Base-by-base conservation (phyloP, 2,888 invertebrate genomes). In the Andrena haemorrhoa region DNA sequence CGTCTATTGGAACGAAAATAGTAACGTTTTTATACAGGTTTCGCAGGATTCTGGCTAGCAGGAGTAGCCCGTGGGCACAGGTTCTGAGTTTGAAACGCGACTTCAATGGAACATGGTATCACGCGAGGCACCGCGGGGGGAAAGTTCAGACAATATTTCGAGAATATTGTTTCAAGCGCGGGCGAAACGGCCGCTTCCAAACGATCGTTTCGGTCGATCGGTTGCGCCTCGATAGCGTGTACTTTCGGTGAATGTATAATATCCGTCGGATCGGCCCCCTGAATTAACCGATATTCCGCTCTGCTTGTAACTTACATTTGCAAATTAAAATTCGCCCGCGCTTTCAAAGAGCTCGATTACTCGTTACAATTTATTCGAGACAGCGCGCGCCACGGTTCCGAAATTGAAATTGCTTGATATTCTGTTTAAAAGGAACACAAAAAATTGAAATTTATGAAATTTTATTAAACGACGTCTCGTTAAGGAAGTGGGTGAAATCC, bases 241-340 rank as follows among this genome's bases (percentile, higher is more conserved):
- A 72, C 68, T 56, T 60, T 8, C 31, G 5, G 26, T 53, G 61
- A 72, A 68, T 66, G 77, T 72, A 77, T 72, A 77, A 78, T 80
- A 77, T 77, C 80, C 80, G 56, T 66, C 2, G 72, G 63, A 72
- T 72, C 78, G 77, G 63, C 33, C 64, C 56, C 33, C 69, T 41
- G 68, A 72, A 78, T 78, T 80, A 78, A 61, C 63, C 72, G 72
- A 80, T 64, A 72, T 74, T 63, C 61, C 74, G 61, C 31, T 74
- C 31, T 56, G 68, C 26, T 60, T 58, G 73, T 60, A 68, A 69
- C 61, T 79, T 75, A 70, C 69, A 16, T 65, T 53, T n/a, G 35
- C n/a, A 47, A 47, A 75, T 70, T n/a, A 66, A 77, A 77, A 72
- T 63, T 72, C 65, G 47, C 20, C 29, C 6, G n/a, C 20, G 29